Base-by-base conservation (phyloP, 2,888 invertebrate genomes). In the Hecatera dysodea region DNA sequence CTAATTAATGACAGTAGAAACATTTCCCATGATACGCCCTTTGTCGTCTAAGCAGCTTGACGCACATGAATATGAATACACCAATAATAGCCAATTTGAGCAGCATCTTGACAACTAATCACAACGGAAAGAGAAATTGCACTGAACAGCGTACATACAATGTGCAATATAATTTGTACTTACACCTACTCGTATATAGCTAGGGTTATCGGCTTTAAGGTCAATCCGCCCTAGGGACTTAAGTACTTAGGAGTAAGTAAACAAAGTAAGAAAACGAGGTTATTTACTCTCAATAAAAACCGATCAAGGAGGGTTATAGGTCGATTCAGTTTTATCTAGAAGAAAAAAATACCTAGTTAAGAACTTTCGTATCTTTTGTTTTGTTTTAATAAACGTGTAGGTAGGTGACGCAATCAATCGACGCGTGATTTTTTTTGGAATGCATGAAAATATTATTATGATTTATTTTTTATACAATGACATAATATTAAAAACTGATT, bases 11-110 rank as follows among this genome's bases (percentile, higher is more conserved):
- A 81, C 88, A 91, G 81, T 91, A 87, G 42, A 36, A 89, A 71
- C 90, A 92, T 79, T 84, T 88, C 1, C 44, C 27, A 48, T 87
- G 82, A 29, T 85, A 64, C 27, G 60, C 44, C 48, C 70, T 80
- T n/a, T 76, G 78, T 27, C 71, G 87, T 27, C 91, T 92, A 33
- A 95, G 79, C 75, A 95, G 78, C 86, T 95, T 95, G 15, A 93
- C 88, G 88, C 93, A 94, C 76, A 95, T 85, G 74, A 94, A 93
- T 84, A 94, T 87, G 0, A 95, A 72, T 64, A 86, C 90, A 83
- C 95, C 94, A 55, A 96, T 82, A n/a, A 96, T 72, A 7, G 92
- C 92, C 17, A 96, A 81, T 85, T 96, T 96, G 1, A 96, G 86
- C 81, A 95, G 88, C 95, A 95, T 94, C 24, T 79, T 90, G 87